These are phyloP conservation scores for Bathynomus jamesi DNA, from an alignment of 1,140 invertebrate species.

Conservation along the genomic window DNA sequence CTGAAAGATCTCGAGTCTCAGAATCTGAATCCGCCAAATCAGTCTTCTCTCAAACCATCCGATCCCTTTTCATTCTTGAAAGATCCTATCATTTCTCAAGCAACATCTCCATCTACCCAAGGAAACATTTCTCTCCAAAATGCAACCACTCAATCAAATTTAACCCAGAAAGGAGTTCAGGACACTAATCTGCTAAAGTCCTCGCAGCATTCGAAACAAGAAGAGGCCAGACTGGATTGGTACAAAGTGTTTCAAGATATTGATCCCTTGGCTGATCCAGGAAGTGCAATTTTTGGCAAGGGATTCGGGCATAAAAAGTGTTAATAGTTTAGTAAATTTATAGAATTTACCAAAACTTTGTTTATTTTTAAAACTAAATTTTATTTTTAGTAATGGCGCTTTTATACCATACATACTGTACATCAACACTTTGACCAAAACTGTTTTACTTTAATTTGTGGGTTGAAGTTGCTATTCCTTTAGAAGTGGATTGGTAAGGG, in stretches of 20 bases:
- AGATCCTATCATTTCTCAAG: too few relatives aligned
- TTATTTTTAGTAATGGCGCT: too few relatives aligned
- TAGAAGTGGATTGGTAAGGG: too few relatives aligned
- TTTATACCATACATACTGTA: too few relatives aligned
- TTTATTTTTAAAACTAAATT: too few relatives aligned
- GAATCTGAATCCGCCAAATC: not conserved
- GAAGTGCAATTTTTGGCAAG: constrained; percentile 24
- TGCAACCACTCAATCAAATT: not conserved
- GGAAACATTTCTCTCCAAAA: not conserved
- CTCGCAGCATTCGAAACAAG: constrained; percentile 35
- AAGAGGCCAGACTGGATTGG: constrained; percentile 58
- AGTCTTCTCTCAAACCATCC: not conserved
- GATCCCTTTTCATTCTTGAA: not conserved
- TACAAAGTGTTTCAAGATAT: constrained; percentile 86
- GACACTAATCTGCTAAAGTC: not conserved
- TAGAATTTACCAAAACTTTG: too few relatives aligned
- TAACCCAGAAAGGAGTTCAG: not conserved
- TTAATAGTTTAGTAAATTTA: too few relatives aligned
- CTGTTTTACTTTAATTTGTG: too few relatives aligned
- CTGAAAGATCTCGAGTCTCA: constrained; percentile 22
- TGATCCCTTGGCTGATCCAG: constrained; percentile 78
- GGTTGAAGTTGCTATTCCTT: too few relatives aligned
- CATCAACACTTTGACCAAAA: too few relatives aligned
- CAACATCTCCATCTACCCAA: not conserved
- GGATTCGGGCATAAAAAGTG: not conserved